phyloP scores from a whole-genome alignment of 2,888 invertebrate genomes.

The Tachina grossa region DNA sequence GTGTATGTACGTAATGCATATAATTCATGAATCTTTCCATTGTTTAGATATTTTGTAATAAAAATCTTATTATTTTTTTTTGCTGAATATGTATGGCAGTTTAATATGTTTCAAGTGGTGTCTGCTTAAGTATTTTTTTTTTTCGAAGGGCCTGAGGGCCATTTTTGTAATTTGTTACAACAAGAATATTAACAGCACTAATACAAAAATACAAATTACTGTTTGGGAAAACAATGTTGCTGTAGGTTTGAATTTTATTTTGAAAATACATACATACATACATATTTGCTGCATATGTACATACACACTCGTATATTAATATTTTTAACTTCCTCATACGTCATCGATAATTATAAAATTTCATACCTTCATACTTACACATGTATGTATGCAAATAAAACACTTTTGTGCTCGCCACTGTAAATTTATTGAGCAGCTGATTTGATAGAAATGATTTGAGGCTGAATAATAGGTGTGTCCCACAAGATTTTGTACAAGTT shows the following conservation, averaged over 20 bases:
- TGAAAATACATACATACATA: background rate
- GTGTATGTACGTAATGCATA: background rate
- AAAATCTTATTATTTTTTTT: background rate
- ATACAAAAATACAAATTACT: background rate
- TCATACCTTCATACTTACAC: background rate
- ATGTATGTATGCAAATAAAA: background rate
- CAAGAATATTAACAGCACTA: background rate
- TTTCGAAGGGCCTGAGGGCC: conserved; percentile 28
- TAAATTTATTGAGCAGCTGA: no score
- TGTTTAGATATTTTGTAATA: background rate
- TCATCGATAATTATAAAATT: conserved; percentile 30
- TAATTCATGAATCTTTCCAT: background rate
- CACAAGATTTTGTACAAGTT: no score
- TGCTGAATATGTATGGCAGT: background rate
- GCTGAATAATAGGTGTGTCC: no score
- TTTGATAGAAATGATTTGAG: no score
- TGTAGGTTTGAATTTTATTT: conserved; percentile 43
- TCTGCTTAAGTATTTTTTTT: background rate
- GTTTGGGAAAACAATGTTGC: conserved; percentile 23
- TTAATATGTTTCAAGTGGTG: no score
- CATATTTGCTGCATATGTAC: no score
- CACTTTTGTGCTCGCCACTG: no score
- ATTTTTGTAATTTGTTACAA: conserved; percentile 47
- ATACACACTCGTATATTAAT: background rate
- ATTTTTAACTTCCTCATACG: conserved; percentile 53